Conservation (phyloP, 2,113 vertebrate genomes). For the Craseonycteris thonglongyai region DNA sequence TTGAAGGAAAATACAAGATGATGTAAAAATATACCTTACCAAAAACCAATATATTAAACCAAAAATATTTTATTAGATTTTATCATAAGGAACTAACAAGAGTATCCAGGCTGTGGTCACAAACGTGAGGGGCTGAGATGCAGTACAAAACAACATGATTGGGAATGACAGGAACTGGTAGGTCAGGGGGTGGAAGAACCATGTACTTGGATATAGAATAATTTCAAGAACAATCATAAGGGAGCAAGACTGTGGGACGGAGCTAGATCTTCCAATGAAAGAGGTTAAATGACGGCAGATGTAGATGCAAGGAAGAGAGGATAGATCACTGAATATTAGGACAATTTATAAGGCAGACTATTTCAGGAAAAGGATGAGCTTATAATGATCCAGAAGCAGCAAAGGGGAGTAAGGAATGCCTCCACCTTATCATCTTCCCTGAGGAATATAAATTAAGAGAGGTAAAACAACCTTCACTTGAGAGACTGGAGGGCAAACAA, state of each 20-base stretch:
- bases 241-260: neutral
- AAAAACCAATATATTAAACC: slow-evolving; percentile 75
- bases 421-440: no score
- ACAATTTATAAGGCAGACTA: neutral
- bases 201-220: neutral
- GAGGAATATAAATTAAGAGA: neutral
- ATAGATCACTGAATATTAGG: neutral
- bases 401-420: neutral
- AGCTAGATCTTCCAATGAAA: neutral
- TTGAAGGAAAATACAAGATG: slow-evolving; percentile 77
- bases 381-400: neutral
- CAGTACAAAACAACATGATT: neutral
- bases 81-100: slow-evolving; percentile 71
- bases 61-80: slow-evolving; percentile 78
- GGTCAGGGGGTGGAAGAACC: neutral
- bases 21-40: slow-evolving; percentile 76
- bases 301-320: neutral
- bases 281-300: neutral
- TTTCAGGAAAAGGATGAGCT: neutral
- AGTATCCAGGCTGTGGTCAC: neutral
- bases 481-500: neutral
- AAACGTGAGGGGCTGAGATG: neutral
- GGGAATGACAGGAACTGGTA: neutral
- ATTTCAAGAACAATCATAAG: neutral
- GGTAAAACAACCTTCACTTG: neutral